Percentiles rank a stretch among this genome's conserved stretches.
Evolutionary conservation across 2,888 invertebrate species (phyloP).

Genomic region (Leuctra nigra): DNA sequence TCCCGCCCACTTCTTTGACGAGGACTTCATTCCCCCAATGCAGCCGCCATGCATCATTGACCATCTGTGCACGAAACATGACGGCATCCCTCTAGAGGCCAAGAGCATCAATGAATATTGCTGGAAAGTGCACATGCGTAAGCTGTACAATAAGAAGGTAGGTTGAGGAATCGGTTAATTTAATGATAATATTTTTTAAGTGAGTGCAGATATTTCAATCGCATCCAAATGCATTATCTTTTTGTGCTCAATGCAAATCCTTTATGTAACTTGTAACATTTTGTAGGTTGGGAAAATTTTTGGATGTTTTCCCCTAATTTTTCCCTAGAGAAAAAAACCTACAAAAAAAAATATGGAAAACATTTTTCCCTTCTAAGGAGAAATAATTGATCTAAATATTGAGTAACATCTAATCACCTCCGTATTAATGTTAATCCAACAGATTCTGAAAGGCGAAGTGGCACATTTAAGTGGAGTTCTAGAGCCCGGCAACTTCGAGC

Average conservation of each 20-base stretch:
- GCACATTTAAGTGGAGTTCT: conserved; percentile 67
- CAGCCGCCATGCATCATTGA: conserved; percentile 78
- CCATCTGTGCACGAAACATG: conserved; percentile 70
- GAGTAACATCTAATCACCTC: neutral
- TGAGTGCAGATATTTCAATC: too few relatives aligned
- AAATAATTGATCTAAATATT: neutral
- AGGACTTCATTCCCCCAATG: conserved; percentile 50
- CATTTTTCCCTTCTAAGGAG: neutral
- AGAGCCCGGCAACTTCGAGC: conserved; percentile 72
- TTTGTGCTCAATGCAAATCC: too few relatives aligned
- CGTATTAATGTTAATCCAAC: too few relatives aligned
- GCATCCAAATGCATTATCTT: too few relatives aligned
- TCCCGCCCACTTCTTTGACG: conserved; percentile 59
- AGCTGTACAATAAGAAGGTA: conserved; percentile 65
- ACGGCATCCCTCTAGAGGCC: conserved; percentile 80
- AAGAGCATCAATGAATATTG: conserved; percentile 85
- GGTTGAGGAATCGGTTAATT: conserved; percentile 31
- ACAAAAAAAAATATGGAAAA: neutral
- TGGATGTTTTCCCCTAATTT: too few relatives aligned
- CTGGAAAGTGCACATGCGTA: conserved; percentile 70
- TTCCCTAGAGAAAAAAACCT: too few relatives aligned
- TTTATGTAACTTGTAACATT: too few relatives aligned
- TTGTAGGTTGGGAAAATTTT: too few relatives aligned
- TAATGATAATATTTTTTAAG: too few relatives aligned
- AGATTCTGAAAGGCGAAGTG: conserved; percentile 67